Conservation (phyloP, 1,140 invertebrate species). For the Drosophila navojoa region DNA sequence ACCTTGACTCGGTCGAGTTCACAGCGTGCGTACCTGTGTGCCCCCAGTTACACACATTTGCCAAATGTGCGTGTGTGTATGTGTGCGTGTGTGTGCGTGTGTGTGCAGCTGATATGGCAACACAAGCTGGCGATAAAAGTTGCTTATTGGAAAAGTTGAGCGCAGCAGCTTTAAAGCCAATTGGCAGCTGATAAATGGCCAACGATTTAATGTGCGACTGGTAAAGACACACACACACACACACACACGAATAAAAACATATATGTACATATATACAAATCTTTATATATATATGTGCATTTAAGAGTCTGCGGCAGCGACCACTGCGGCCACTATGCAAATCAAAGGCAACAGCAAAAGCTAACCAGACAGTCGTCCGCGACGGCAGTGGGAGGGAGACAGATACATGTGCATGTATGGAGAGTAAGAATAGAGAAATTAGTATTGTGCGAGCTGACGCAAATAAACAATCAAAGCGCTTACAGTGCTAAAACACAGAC, state of each 20-base stretch:
- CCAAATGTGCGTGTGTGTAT: background rate
- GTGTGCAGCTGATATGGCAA: conserved; percentile 31
- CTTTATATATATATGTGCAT: background rate
- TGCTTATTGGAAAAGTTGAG: conserved; percentile 54
- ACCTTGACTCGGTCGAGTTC: conserved; percentile 48
- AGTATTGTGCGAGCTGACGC: conserved; percentile 29
- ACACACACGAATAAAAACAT: no score
- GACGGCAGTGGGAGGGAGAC: conserved; percentile 3
- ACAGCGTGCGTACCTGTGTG: conserved; percentile 11
- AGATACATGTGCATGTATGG: background rate
- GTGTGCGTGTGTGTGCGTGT: conserved; percentile 17
- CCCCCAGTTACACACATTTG: background rate
- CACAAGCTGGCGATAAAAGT: conserved; percentile 52
- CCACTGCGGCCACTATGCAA: conserved; percentile 39
- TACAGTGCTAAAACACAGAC: conserved; percentile 15
- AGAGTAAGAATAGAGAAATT: conserved; percentile 36
- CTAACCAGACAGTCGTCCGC: background rate
- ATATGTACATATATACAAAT: background rate
- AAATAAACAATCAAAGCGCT: conserved; percentile 39
- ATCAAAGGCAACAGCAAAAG: conserved; percentile 35
- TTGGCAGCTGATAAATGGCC: conserved; percentile 48
- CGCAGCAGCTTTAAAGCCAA: conserved; percentile 46
- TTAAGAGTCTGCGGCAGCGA: conserved; percentile 3
- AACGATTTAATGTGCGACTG: conserved; percentile 40
- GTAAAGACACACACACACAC: conserved; percentile 5